A percentile compares a stretch with the other conserved stretches of the same genome.
Evolutionary conservation across 2,888 invertebrate species (phyloP).

Genomic region (Abscondita cerata): DNA sequence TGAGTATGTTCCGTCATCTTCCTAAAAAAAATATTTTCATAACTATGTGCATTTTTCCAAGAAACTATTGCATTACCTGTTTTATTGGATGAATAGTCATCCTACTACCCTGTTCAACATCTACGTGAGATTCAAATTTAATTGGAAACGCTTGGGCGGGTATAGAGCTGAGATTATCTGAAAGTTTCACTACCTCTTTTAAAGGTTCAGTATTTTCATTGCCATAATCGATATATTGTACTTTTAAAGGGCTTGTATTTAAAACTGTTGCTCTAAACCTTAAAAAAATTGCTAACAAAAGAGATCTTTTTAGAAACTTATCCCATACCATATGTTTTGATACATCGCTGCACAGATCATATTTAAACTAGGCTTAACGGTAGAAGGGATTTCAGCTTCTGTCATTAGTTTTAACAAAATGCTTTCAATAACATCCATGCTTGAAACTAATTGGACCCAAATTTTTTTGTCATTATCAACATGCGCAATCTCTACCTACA

Average conservation of each 20-base stretch:
- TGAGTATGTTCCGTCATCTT: conserved; percentile 40
- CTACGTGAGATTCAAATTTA: conserved; percentile 24
- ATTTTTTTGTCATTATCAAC: conserved; percentile 36
- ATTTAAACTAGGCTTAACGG: conserved; percentile 31
- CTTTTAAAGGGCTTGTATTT: conserved; percentile 38
- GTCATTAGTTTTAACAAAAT: not conserved
- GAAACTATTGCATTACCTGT: conserved; percentile 20
- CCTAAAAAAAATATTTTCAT: too few species aligned
- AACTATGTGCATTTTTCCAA: too few species aligned
- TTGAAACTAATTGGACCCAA: conserved; percentile 40
- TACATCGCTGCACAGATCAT: conserved; percentile 40
- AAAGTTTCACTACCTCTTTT: conserved; percentile 29
- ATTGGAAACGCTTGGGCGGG: conserved; percentile 43
- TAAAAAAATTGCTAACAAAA: not conserved
- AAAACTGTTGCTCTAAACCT: conserved; percentile 47
- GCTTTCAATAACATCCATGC: conserved; percentile 29
- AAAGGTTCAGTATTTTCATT: conserved; percentile 39
- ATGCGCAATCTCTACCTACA: conserved; percentile 41
- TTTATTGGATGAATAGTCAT: conserved; percentile 32
- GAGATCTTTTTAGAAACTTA: not conserved
- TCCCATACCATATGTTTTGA: conserved; percentile 43
- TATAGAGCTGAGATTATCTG: conserved; percentile 36
- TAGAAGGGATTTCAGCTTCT: not conserved
- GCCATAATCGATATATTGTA: conserved; percentile 49
- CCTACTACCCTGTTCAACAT: conserved; percentile 14